Conservation (phyloP, 2,888 invertebrate species). For the Heliconius charithonia region DNA sequence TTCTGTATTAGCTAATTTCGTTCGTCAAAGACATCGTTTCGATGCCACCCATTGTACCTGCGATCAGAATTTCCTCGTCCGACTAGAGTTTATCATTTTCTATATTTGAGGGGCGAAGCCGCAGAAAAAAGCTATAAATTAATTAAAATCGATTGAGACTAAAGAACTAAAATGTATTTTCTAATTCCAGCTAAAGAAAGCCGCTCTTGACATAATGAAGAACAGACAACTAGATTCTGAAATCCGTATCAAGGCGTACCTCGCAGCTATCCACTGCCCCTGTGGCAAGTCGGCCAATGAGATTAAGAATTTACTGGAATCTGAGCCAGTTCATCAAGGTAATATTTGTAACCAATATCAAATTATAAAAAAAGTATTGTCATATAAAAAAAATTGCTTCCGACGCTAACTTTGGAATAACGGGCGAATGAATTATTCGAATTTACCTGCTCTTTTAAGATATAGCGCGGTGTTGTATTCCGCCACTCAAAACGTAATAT, state of each 20-base stretch:
- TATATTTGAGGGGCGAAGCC: too few species aligned
- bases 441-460: background rate
- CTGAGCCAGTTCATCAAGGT: conserved; percentile 90
- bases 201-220: conserved; percentile 86
- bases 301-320: conserved; percentile 88
- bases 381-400: too few species aligned
- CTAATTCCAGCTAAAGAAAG: conserved; percentile 66
- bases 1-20: too few species aligned
- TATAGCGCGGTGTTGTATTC: background rate
- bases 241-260: conserved; percentile 93
- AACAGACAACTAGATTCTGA: conserved; percentile 92
- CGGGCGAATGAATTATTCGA: too few species aligned
- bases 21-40: too few species aligned
- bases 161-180: background rate
- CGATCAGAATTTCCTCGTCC: too few species aligned
- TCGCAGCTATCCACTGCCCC: conserved; percentile 90
- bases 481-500: background rate
- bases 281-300: conserved; percentile 87
- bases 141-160: too few species aligned
- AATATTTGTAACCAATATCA: conserved; percentile 27
- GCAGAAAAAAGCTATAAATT: too few species aligned
- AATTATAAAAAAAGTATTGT: background rate
- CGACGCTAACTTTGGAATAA: too few species aligned
- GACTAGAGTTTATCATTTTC: too few species aligned
- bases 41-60: too few species aligned